Base-by-base conservation (phyloP, 1,140 invertebrate species). In the Drosophila persimilis region DNA sequence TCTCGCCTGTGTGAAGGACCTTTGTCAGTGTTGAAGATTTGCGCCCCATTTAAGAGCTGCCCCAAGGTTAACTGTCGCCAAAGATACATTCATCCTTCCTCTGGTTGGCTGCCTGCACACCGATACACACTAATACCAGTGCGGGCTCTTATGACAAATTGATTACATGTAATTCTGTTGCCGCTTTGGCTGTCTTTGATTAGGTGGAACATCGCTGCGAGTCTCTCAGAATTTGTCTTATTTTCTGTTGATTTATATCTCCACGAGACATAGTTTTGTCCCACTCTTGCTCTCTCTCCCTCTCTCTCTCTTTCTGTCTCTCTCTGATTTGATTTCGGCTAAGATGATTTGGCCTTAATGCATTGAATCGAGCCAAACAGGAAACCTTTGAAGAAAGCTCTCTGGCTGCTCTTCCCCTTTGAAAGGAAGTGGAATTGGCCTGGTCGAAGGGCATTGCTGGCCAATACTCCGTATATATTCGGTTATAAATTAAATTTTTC, bases 401-500 rank as follows among this genome's bases (percentile, higher is more conserved):
- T 24, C 50, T 8, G 61, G 13, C 35, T 13, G 35, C 35, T 39
- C 11, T 39, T 39, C 35, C 31, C 31, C 70, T 60, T 66, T 74
- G 45, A 64, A 45, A 26, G 72, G 58, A 76, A 76, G 73, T 70
- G 48, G 52, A 69, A 63, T 60, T 62, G 53, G 50, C 57, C 35
- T 35, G 29, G 31, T 46, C 55, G 13, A 70, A 29, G 35, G 41
- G 57, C 29, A 39, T 53, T 53, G 41, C 15, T 29, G n/a, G 26
- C 62, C 48, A 71, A 64, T 65, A 13, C 35, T 39, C 11, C 11
- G 5, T 11, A 11, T 39, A 39, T 13, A 20, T 72, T 60, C 61
- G 55, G 58, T 77, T 77, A 77, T 77, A 77, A 77, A 77, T 77
- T 76, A 77, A 77, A 77, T 77, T 77, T 77, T 77, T 77, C 73